These are phyloP conservation scores for Cynoglossus semilaevis DNA, from an alignment of 2,113 vertebrate genomes.

Conservation along the genomic window DNA sequence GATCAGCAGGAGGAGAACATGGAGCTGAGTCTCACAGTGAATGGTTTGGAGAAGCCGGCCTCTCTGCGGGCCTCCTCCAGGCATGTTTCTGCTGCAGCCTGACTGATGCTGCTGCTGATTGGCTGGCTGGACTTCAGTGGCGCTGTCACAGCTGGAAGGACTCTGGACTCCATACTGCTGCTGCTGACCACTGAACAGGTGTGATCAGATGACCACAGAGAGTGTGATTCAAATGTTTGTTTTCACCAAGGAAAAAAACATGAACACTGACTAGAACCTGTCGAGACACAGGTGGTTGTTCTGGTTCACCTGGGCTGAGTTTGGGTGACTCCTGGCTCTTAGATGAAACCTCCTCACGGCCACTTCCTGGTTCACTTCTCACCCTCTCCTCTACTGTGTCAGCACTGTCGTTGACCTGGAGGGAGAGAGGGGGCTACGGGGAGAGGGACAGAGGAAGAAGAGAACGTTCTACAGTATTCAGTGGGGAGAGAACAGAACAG, in stretches of 20 bases:
- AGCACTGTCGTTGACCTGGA: constrained; percentile 47
- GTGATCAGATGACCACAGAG: neutral
- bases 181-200: constrained; percentile 62
- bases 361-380: constrained; percentile 2
- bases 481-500: too few species aligned
- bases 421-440: too few species aligned
- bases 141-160: constrained; percentile 63
- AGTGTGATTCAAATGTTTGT: too few species aligned
- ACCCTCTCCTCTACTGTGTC: constrained; percentile 31
- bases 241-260: too few species aligned
- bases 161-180: constrained; percentile 47
- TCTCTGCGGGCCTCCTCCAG: constrained; percentile 79
- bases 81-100: constrained; percentile 64
- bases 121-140: constrained; percentile 62
- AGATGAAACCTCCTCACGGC: constrained; percentile 18
- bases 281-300: too few species aligned
- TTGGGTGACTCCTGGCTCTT: constrained; percentile 40
- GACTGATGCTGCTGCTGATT: constrained; percentile 60
- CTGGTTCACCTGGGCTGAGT: constrained; percentile 50
- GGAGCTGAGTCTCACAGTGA: constrained; percentile 63
- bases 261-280: too few species aligned
- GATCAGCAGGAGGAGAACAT: neutral
- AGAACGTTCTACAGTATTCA: too few species aligned
- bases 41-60: constrained; percentile 76
- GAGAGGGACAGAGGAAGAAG: too few species aligned